Conservation (phyloP, 92 coral and sea anemone species). For the Epizoanthus stellaris region DNA sequence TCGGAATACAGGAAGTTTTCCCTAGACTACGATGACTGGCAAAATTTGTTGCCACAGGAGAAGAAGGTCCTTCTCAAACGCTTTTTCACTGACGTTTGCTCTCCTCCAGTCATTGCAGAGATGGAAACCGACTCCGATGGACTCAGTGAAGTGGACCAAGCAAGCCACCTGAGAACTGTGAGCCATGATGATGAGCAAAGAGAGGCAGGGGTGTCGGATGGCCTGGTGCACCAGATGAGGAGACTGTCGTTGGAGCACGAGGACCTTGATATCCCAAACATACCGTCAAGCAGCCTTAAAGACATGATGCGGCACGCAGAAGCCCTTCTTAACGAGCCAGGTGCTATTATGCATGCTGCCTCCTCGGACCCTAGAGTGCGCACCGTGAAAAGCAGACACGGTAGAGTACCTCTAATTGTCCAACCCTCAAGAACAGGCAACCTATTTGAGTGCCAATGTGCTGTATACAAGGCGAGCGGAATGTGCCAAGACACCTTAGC, state of each 20-base stretch:
- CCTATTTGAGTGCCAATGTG: slow-evolving; percentile 41
- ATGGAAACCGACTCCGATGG: slow-evolving; percentile 22
- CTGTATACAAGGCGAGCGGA: slow-evolving; percentile 16
- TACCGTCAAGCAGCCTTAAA: slow-evolving; percentile 34
- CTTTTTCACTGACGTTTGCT: slow-evolving; percentile 45
- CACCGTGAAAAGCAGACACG: slow-evolving; percentile 43
- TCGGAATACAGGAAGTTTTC: slow-evolving; percentile 14
- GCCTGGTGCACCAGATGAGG: slow-evolving; percentile 1
- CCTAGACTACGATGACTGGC: slow-evolving; percentile 47
- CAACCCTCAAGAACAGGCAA: slow-evolving; percentile 26
- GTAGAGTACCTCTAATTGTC: slow-evolving; percentile 29
- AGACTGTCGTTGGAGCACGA: slow-evolving; percentile 28
- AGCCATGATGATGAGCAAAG: background rate
- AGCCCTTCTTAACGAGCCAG: slow-evolving; percentile 42
- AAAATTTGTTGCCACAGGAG: slow-evolving; percentile 36
- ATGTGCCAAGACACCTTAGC: slow-evolving; percentile 42
- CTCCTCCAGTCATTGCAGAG: slow-evolving; percentile 24
- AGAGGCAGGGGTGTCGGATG: slow-evolving; percentile 7
- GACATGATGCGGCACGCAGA: slow-evolving; percentile 27
- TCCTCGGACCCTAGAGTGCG: slow-evolving; percentile 29
- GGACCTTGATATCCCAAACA: slow-evolving; percentile 33
- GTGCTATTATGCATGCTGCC: slow-evolving; percentile 43
- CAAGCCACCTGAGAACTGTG: slow-evolving; percentile 3
- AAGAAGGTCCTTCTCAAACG: slow-evolving; percentile 27
- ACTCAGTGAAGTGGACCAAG: background rate